These are phyloP conservation scores for Bergia sp. DNA, from an alignment of 92 coral and sea anemone species.

Conservation along the genomic window DNA sequence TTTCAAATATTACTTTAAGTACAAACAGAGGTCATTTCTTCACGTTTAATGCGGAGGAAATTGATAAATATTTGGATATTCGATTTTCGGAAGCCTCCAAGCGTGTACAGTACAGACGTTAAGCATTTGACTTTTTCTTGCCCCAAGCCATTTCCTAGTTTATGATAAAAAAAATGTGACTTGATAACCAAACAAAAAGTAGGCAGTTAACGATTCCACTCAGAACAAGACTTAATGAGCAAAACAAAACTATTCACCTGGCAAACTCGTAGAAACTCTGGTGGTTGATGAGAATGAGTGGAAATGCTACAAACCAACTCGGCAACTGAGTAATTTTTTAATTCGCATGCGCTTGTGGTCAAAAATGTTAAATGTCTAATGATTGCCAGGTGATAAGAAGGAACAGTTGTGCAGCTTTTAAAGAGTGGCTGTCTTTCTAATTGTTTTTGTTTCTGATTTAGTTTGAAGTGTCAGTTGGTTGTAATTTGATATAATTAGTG, in stretches of 20 bases:
- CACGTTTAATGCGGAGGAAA: neutral
- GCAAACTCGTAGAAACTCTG: neutral
- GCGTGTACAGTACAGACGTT: neutral
- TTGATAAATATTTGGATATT: neutral
- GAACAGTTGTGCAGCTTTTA: too few relatives aligned
- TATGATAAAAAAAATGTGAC: neutral
- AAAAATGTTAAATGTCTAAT: neutral
- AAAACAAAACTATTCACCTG: neutral
- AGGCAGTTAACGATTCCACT: neutral
- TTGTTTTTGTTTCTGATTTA: neutral
- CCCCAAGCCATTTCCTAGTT: neutral
- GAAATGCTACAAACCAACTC: neutral
- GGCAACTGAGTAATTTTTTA: neutral
- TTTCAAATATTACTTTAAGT: too few relatives aligned
- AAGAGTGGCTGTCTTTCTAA: neutral
- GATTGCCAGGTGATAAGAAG: neutral
- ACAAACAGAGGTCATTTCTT: neutral
- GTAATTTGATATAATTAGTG: slow-evolving; percentile 5
- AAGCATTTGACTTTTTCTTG: neutral
- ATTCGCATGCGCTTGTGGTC: neutral
- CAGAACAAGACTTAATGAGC: neutral
- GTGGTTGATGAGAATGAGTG: neutral
- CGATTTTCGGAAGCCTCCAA: neutral
- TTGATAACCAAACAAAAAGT: neutral
- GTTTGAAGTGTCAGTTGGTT: slow-evolving; percentile 1